Evolutionary conservation across 2,888 invertebrate genomes (phyloP).

Genomic region (Glaucopsyche alexis): DNA sequence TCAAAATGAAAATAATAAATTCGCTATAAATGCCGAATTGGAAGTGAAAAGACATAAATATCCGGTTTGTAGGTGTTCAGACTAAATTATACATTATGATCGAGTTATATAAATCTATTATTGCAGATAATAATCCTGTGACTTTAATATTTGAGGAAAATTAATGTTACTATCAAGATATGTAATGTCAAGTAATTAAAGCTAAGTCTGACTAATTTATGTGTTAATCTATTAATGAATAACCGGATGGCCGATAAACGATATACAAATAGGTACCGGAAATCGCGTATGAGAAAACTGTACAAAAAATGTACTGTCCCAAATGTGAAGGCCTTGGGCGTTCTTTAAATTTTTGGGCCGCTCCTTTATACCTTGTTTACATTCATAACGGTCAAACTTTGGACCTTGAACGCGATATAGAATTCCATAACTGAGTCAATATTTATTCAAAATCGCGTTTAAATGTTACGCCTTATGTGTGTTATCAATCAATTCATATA

Average conservation of each 20-base stretch:
- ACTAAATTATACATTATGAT: background rate
- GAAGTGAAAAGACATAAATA: conserved; percentile 17
- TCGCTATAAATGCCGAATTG: conserved; percentile 21
- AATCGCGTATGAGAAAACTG: conserved; percentile 10
- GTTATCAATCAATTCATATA: conserved; percentile 38
- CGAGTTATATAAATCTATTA: background rate
- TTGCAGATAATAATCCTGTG: background rate
- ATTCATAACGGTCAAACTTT: conserved; percentile 61
- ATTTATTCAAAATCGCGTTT: conserved; percentile 54
- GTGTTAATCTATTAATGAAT: conserved; percentile 23
- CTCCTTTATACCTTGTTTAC: conserved; percentile 56
- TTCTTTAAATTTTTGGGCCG: conserved; percentile 37
- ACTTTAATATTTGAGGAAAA: background rate
- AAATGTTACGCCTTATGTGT: conserved; percentile 55
- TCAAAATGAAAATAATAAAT: conserved; percentile 22
- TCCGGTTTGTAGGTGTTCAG: conserved; percentile 7
- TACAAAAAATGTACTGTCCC: conserved; percentile 19
- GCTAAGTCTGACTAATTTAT: conserved; percentile 9
- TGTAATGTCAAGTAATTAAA: conserved; percentile 5
- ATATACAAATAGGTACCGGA: conserved; percentile 1
- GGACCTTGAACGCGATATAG: conserved; percentile 58
- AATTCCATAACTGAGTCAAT: conserved; percentile 46
- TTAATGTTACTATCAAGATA: background rate
- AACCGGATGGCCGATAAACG: conserved; percentile 13
- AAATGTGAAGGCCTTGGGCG: conserved; percentile 14